Base-by-base conservation (phyloP, 2,888 invertebrate genomes). In the Caenorhabditis drosophilae region DNA sequence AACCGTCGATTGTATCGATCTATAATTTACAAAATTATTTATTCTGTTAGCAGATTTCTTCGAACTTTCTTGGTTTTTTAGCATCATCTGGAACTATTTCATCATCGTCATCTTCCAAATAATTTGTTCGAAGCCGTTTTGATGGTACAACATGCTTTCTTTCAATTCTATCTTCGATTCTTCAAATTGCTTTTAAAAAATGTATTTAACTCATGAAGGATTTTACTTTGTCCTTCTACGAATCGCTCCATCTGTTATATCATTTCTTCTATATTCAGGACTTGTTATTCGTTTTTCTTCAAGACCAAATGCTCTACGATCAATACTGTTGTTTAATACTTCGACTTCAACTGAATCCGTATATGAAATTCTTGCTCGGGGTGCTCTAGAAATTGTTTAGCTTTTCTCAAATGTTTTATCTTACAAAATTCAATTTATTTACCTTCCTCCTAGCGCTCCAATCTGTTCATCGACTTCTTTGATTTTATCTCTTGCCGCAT, bases 1-100 rank as follows among this genome's bases (percentile, higher is more conserved):
- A 1, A 82, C 80, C 1, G 70, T 73, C 15, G 73, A 73, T 41
- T 67, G 70, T 15, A 73, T 27, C 11, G 59, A 48, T 22, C 64
- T 64, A 40, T 18, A 59, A 53, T 15, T 34, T 31, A 31, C 31
- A 23, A 40, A 40, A 36, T n/a, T 36, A 36, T 12, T n/a, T 36
- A 40, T 31, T 22, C 16, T 27, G 16, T 25, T 45, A 11, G 15
- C 4, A 25, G 9, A 45, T 6, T 3, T 12, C 12, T n/a, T 4
- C 20, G 15, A 20, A 36, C 55, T 40, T 45, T 31, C 55, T 69
- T 20, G 47, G 54, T n/a, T 58, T 38, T 27, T 55, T 60, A 22
- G 40, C 54, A 27, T 36, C 41, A 12, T 59, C n/a, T n/a, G n/a
- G n/a, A n/a, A n/a, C n/a, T n/a, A n/a, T n/a, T n/a, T n/a, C n/a